A percentile compares a stretch with the other conserved stretches of the same genome.
Conservation (phyloP, 2,113 vertebrate species). For the Labeo catla region DNA sequence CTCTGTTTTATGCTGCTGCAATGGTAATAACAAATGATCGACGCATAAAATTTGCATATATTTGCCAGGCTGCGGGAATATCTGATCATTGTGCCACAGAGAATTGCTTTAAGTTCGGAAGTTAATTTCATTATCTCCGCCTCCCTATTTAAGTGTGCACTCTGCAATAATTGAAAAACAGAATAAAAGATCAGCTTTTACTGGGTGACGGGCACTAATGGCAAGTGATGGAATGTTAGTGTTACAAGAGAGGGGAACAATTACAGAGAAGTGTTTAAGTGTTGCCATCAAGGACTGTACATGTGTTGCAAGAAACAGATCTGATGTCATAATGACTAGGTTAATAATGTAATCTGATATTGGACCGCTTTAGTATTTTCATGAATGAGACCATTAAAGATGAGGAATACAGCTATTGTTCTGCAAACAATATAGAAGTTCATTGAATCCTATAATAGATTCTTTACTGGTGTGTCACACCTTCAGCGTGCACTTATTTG, state of each 20-base stretch:
- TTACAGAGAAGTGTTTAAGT: constrained; percentile 30
- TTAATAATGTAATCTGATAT: background rate
- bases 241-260: constrained; percentile 61
- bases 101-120: constrained; percentile 94
- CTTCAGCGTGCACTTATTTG: constrained; percentile 35
- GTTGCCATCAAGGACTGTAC: constrained; percentile 5
- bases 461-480: constrained; percentile 10
- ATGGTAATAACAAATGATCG: constrained; percentile 92
- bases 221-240: constrained; percentile 80
- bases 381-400: background rate
- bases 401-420: background rate
- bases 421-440: background rate
- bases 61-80: constrained; percentile 90
- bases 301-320: background rate
- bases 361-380: background rate
- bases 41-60: constrained; percentile 98
- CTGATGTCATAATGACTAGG: constrained; percentile 7
- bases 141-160: constrained; percentile 85
- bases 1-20: constrained; percentile 84
- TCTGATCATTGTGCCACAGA: constrained; percentile 90
- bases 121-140: constrained; percentile 95
- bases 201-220: constrained; percentile 84
- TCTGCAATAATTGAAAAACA: constrained; percentile 90
- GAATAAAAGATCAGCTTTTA: constrained; percentile 88
- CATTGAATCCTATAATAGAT: background rate